Base-by-base conservation (phyloP, 1,140 invertebrate genomes). In the Drosophila teissieri region DNA sequence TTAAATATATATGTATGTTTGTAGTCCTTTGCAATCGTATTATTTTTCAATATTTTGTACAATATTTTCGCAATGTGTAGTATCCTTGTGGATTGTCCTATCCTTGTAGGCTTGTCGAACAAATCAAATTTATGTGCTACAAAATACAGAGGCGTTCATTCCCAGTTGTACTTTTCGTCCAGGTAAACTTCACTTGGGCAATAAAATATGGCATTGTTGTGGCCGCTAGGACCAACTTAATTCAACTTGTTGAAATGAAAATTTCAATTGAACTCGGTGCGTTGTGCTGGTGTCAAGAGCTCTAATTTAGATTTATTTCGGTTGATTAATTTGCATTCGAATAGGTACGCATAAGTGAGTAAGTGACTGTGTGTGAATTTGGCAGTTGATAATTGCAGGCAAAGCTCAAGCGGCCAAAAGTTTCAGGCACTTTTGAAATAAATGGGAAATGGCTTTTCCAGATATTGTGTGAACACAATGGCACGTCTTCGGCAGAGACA, bases 381-480 rank as follows among this genome's bases (percentile, higher is more conserved):
- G 82, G 56, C 63, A 84, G 75, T 55, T 83, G 58, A 79, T 83
- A 83, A 83, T 83, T 83, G 80, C 80, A 55, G 64, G 51, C 69
- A 69, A 64, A 70, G 73, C 57, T 56, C 69, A 58, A 61, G 56
- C 62, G 49, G 52, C 75, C 56, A 65, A 79, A 83, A 83, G 68
- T 73, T 83, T 39, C 42, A n/a, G 36, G 34, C 40, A 49, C 31
- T 53, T 40, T 24, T 12, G 27, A 17, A 17, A 39, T 55, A 39
- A 37, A 39, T 46, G 22, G 34, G 52, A 69, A 56, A 58, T 56
- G 45, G 54, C 42, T 34, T 55, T 55, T 42, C 72, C 44, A 76
- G 56, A 80, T 65, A 63, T 85, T 84, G 67, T 85, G 81, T 75
- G 60, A 67, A 63, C 62, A 85, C 77, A 84, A 86, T 86, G 68